A percentile compares a stretch with the other conserved stretches of the same genome.
Conservation (phyloP, 2,797 vertebrate species). For the Ctenopoma kingsleyae region DNA sequence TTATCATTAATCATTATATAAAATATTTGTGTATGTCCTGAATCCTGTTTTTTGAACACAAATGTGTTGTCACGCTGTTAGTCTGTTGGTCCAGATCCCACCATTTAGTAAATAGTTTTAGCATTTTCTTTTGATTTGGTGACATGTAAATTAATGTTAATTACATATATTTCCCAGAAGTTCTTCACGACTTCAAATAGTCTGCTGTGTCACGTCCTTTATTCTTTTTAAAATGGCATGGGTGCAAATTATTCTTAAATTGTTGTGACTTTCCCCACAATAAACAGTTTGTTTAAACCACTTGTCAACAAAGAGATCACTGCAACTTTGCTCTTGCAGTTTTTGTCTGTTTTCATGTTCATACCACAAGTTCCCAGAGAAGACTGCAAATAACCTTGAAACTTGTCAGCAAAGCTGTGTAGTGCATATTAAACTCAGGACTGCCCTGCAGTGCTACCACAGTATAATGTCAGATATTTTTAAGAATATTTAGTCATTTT, state of each 20-base stretch:
- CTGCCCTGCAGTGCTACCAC: conserved; percentile 8
- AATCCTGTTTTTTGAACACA: no score
- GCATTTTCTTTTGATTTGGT: background rate
- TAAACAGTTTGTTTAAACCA: background rate
- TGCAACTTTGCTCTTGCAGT: conserved; percentile 37
- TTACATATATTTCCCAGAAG: background rate
- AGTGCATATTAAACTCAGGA: background rate
- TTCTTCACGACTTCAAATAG: background rate
- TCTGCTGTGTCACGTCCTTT: background rate
- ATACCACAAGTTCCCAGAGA: conserved; percentile 1
- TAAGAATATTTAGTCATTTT: conserved; percentile 11
- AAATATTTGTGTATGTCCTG: no score
- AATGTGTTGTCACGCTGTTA: background rate
- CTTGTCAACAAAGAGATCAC: conserved; percentile 32
- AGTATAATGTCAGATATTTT: conserved; percentile 18
- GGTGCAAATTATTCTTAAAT: background rate
- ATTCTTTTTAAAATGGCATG: background rate
- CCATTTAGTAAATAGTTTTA: background rate
- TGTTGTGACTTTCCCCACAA: conserved; percentile 23
- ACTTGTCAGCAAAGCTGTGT: background rate
- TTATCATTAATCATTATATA: no score
- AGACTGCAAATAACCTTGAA: conserved; percentile 3
- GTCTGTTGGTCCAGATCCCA: background rate
- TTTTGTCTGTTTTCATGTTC: background rate
- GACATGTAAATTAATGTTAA: background rate